A percentile compares a stretch with the other conserved stretches of the same genome.
These are phyloP conservation scores for Ginglymostoma cirratum DNA, from an alignment of 2,113 vertebrate species.

Conservation along the genomic window DNA sequence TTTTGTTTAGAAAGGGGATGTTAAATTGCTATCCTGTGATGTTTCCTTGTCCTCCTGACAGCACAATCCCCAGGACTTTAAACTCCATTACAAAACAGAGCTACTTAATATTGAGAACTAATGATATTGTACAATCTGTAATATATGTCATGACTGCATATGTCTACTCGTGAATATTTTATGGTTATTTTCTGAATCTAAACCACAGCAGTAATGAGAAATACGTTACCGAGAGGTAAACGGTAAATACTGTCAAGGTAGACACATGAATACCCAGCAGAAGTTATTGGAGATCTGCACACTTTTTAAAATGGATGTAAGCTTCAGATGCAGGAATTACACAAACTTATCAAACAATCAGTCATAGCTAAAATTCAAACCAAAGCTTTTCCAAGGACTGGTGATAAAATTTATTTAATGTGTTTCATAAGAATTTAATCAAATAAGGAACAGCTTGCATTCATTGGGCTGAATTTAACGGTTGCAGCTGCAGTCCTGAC, in stretches of 20 bases:
- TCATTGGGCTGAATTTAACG: background rate
- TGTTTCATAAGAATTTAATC: constrained; percentile 10
- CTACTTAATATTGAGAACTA: background rate
- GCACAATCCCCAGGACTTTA: background rate
- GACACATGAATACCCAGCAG: background rate
- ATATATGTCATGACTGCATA: background rate
- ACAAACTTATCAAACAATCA: background rate
- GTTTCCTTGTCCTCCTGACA: background rate
- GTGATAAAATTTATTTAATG: background rate
- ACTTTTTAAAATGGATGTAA: background rate
- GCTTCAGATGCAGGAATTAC: background rate
- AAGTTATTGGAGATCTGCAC: background rate
- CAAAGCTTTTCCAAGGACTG: background rate
- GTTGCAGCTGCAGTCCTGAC: too few relatives aligned
- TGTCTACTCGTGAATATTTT: constrained; percentile 11
- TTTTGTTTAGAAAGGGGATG: background rate
- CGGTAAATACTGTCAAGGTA: background rate
- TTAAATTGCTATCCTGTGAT: background rate
- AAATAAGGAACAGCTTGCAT: background rate
- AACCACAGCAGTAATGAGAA: constrained; percentile 12
- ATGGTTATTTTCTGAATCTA: background rate
- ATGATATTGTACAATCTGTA: constrained; percentile 3
- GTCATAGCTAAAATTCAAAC: background rate
- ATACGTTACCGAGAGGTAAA: background rate
- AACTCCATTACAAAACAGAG: constrained; percentile 5